Conservation (phyloP, 2,888 invertebrate genomes). For the Pyrrhosoma nymphula region DNA sequence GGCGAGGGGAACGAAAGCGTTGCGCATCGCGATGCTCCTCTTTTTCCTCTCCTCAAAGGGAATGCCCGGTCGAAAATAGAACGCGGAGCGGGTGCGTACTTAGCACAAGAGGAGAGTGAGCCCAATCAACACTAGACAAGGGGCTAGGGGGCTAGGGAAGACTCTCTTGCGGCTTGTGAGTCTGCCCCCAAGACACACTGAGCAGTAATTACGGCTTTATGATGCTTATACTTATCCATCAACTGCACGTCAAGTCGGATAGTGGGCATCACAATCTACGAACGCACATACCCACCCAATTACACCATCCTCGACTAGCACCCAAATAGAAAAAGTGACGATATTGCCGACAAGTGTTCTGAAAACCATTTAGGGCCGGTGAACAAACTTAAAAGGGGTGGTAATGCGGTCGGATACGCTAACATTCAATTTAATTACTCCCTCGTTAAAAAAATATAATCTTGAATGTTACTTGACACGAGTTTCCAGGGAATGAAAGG, state of each 20-base stretch:
- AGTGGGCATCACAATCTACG: background rate
- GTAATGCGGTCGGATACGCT: background rate
- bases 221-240: too few species aligned
- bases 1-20: background rate
- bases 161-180: too few species aligned
- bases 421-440: conserved; percentile 17
- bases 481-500: background rate
- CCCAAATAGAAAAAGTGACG: background rate
- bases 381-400: background rate
- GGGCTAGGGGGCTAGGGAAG: too few species aligned
- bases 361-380: background rate
- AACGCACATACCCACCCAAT: background rate
- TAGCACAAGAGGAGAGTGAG: background rate
- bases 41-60: background rate
- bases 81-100: background rate
- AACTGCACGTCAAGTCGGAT: too few species aligned
- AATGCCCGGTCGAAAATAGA: conserved; percentile 52
- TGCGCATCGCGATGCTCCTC: conserved; percentile 23
- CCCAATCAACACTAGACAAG: background rate
- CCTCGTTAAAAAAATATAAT: background rate
- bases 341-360: background rate
- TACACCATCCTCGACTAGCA: background rate
- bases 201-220: too few species aligned
- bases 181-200: too few species aligned
- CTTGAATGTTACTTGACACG: background rate